Evolutionary conservation across 2,797 vertebrate species (phyloP).

Genomic region (Acipenser transmontanus): DNA sequence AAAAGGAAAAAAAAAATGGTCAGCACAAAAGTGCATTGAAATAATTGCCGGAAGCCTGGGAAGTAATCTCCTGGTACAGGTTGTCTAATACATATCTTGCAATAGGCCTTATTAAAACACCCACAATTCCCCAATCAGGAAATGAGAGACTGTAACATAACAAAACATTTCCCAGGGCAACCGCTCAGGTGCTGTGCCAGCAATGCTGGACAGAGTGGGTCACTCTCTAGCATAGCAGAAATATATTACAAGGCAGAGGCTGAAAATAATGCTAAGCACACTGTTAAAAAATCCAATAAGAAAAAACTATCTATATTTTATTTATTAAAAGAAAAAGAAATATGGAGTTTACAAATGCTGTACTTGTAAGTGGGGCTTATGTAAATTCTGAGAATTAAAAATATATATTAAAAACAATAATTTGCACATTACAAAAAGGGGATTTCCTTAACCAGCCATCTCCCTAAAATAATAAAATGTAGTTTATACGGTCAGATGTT

Average conservation of each 20-base stretch:
- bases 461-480: constrained; percentile 41
- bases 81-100: neutral
- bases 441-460: constrained; percentile 20
- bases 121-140: constrained; percentile 54
- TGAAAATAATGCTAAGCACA: too few species aligned
- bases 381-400: too few species aligned
- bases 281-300: too few species aligned
- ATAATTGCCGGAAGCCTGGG: constrained; percentile 34
- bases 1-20: neutral
- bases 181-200: constrained; percentile 53
- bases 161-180: constrained; percentile 61
- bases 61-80: constrained; percentile 27
- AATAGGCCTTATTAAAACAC: constrained; percentile 46
- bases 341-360: too few species aligned
- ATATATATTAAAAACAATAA: too few species aligned
- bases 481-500: constrained; percentile 21
- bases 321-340: too few species aligned
- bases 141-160: constrained; percentile 64
- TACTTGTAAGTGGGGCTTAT: too few species aligned
- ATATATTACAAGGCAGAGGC: too few species aligned
- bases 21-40: neutral
- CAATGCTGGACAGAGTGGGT: neutral
- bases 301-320: too few species aligned
- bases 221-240: too few species aligned
- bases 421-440: too few species aligned